Percentiles rank a stretch among this genome's conserved stretches.
phyloP scores from a whole-genome alignment of 2,113 vertebrate genomes.

The Monopterus albus region DNA sequence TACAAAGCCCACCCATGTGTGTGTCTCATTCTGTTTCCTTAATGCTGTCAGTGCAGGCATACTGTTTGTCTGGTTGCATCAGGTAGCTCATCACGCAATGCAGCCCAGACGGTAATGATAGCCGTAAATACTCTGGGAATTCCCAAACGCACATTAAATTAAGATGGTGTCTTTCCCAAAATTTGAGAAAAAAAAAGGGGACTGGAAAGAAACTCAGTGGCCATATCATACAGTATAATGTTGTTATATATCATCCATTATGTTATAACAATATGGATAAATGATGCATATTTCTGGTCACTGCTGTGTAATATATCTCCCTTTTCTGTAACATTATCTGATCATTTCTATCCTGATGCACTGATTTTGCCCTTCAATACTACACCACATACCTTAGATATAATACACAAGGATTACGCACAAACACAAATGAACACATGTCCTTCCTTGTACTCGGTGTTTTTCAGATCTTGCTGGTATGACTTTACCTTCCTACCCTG shows the following conservation, averaged over 20 bases:
- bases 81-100: conserved; percentile 67
- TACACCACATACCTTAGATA: conserved; percentile 22
- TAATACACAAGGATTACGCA: conserved; percentile 23
- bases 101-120: conserved; percentile 74
- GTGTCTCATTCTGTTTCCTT: conserved; percentile 64
- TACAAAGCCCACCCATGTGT: conserved; percentile 49
- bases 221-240: conserved; percentile 37
- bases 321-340: conserved; percentile 30
- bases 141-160: conserved; percentile 72
- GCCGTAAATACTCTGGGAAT: conserved; percentile 72
- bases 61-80: conserved; percentile 70
- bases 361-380: conserved; percentile 30
- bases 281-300: conserved; percentile 53
- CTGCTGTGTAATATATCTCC: conserved; percentile 13
- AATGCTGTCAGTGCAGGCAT: conserved; percentile 66
- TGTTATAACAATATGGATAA: conserved; percentile 23
- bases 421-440: conserved; percentile 17
- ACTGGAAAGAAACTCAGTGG: conserved; percentile 29
- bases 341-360: conserved; percentile 21
- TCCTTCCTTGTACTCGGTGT: conserved; percentile 49
- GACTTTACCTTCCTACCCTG: conserved; percentile 65
- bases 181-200: conserved; percentile 63
- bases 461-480: conserved; percentile 41
- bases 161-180: conserved; percentile 68
- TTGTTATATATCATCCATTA: conserved; percentile 44